Conservation (phyloP, 2,797 vertebrate species). For the Ceyx erithaca region DNA sequence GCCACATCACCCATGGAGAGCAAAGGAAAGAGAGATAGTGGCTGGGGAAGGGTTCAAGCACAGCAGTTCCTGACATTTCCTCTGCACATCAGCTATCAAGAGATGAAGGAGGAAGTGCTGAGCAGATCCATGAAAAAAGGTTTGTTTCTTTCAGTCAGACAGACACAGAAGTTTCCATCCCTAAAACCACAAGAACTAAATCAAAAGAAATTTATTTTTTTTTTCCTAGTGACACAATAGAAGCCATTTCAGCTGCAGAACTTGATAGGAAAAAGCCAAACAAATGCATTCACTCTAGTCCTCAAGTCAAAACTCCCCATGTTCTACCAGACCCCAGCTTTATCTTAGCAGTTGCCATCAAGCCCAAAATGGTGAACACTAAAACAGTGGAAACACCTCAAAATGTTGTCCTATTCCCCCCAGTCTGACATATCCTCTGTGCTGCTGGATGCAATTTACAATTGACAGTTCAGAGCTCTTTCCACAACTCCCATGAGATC, state of each 20-base stretch:
- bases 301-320: neutral
- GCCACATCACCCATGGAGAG: neutral
- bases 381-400: neutral
- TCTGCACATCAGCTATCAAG: neutral
- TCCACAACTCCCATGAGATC: neutral
- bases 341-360: neutral
- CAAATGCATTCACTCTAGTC: neutral
- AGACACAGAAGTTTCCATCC: neutral
- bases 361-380: neutral
- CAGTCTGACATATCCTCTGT: neutral
- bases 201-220: neutral
- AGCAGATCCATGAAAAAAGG: neutral
- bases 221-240: neutral
- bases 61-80: neutral
- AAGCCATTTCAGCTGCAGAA: neutral
- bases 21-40: neutral
- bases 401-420: neutral
- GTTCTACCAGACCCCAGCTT: neutral
- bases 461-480: neutral
- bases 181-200: neutral
- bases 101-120: neutral
- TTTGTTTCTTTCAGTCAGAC: neutral
- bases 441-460: neutral
- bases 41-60: neutral
- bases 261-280: neutral